These are phyloP conservation scores for Gila orcuttii DNA, from an alignment of 2,113 vertebrate species.

Conservation along the genomic window DNA sequence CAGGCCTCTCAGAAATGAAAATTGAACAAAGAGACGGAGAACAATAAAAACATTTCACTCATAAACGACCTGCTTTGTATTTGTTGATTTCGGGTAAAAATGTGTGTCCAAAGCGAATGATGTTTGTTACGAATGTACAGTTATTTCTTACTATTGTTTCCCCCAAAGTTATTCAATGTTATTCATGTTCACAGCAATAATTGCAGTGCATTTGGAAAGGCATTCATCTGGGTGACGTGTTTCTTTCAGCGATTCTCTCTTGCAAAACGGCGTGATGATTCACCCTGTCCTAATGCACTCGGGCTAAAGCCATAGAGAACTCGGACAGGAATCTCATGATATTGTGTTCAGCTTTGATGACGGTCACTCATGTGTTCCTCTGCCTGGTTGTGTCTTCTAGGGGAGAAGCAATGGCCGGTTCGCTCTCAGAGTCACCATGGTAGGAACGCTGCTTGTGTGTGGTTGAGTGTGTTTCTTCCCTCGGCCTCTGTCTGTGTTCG, in stretches of 20 bases:
- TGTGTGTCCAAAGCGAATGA: neutral
- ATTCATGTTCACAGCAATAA: neutral
- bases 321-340: too few relatives aligned
- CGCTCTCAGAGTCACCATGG: constrained; percentile 82
- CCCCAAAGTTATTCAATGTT: neutral
- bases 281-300: constrained; percentile 27
- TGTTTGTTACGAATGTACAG: neutral
- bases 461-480: constrained; percentile 62
- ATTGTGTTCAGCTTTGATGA: neutral
- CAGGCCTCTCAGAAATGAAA: constrained; percentile 16
- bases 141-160: neutral
- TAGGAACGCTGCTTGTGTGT: constrained; percentile 76
- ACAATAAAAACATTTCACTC: constrained; percentile 11
- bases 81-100: neutral
- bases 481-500: constrained; percentile 69
- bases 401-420: constrained; percentile 80
- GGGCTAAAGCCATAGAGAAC: neutral
- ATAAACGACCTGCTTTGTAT: neutral
- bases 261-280: neutral
- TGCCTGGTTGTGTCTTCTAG: constrained; percentile 79
- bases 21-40: constrained; percentile 9
- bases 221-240: neutral
- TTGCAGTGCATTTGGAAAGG: neutral
- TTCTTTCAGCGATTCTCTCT: neutral
- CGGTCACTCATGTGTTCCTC: constrained; percentile 56